These are phyloP conservation scores for Cosmia pyralina DNA, from an alignment of 2,888 invertebrate species.

Conservation along the genomic window DNA sequence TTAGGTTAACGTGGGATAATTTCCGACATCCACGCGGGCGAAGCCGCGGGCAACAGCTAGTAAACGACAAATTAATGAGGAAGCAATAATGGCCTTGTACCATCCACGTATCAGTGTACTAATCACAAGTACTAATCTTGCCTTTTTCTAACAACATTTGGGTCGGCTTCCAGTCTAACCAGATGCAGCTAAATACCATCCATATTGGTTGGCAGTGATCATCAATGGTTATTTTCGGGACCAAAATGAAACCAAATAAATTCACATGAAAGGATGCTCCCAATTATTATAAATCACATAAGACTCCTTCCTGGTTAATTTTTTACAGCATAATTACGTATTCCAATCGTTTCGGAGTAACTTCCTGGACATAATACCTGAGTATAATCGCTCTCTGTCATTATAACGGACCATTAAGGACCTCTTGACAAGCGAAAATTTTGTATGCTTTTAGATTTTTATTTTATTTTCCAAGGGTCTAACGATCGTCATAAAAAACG, in stretches of 20 bases:
- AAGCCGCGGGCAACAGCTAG: too few species aligned
- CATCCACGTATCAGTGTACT: too few species aligned
- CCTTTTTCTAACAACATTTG: not conserved
- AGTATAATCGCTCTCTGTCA: conserved; percentile 64
- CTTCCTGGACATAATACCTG: conserved; percentile 57
- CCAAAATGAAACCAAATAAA: conserved; percentile 1
- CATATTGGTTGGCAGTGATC: not conserved
- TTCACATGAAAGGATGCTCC: conserved; percentile 8
- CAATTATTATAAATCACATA: conserved; percentile 28
- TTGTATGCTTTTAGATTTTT: conserved; percentile 71
- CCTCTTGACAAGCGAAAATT: conserved; percentile 74
- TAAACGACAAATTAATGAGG: not conserved
- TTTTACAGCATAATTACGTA: conserved; percentile 38
- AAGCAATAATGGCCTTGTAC: not conserved
- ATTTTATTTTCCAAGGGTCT: conserved; percentile 75
- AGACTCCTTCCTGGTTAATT: conserved; percentile 14
- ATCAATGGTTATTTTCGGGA: not conserved
- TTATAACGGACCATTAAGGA: conserved; percentile 62
- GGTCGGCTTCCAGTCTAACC: not conserved
- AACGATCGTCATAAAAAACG: conserved; percentile 84
- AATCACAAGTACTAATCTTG: too few species aligned
- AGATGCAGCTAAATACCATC: too few species aligned
- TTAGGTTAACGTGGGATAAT: too few species aligned
- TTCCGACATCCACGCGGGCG: too few species aligned
- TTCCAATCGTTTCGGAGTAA: conserved; percentile 52